phyloP scores from a whole-genome alignment of 92 coral and sea anemone genomes.

The Umimayanthus chanpuru region DNA sequence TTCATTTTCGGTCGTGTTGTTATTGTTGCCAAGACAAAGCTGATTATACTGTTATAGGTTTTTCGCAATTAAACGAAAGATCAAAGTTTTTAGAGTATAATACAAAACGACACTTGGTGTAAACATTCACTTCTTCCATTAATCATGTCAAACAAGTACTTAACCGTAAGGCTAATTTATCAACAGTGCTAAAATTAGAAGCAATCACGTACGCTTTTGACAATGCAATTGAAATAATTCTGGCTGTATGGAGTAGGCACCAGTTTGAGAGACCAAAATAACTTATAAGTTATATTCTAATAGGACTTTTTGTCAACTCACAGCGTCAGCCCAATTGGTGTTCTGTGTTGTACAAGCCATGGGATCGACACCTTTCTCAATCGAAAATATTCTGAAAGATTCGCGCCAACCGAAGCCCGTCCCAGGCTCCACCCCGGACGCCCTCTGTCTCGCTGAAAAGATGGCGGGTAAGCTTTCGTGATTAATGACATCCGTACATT shows the following conservation, averaged over 20 bases:
- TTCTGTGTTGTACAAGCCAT: background rate
- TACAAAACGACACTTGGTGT: background rate
- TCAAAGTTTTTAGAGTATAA: background rate
- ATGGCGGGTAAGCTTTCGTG: constrained; percentile 76
- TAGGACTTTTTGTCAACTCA: too few relatives aligned
- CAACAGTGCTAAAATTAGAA: background rate
- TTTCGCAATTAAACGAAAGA: background rate
- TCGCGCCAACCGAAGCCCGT: constrained; percentile 43
- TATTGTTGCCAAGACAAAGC: background rate
- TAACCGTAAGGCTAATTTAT: background rate
- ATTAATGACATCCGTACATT: constrained; percentile 13
- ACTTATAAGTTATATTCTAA: background rate
- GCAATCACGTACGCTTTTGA: background rate
- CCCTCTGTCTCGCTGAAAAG: constrained; percentile 84
- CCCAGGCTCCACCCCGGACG: constrained; percentile 48
- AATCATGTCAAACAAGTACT: background rate
- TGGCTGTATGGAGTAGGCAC: background rate
- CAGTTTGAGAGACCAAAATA: background rate
- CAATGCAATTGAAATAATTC: background rate
- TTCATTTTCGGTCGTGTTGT: background rate
- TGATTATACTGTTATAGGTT: background rate
- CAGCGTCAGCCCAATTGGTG: background rate
- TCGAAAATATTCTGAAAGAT: constrained; percentile 89
- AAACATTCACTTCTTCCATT: background rate
- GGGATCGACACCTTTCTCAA: constrained; percentile 64